These are phyloP conservation scores for Zoanthus sansibaricus DNA, from an alignment of 92 coral and sea anemone species.

Conservation along the genomic window DNA sequence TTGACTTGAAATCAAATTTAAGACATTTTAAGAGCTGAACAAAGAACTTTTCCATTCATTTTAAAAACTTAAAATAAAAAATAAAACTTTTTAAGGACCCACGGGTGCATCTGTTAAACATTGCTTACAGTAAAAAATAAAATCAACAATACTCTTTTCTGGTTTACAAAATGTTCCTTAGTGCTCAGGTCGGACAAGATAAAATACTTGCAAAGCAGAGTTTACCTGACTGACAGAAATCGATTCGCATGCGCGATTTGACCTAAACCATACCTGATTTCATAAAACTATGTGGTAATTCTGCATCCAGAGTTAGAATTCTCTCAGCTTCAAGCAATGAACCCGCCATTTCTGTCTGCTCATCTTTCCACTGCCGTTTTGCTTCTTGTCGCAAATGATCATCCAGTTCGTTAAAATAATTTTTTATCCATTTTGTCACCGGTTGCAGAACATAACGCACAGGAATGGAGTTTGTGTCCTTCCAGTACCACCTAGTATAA, in stretches of 20 bases:
- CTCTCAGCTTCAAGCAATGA: constrained; percentile 66
- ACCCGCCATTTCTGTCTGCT: constrained; percentile 51
- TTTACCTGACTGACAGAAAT: neutral
- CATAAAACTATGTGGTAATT: constrained; percentile 63
- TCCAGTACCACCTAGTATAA: constrained; percentile 73
- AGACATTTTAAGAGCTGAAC: too few relatives aligned
- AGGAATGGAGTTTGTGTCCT: constrained; percentile 79
- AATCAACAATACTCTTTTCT: too few relatives aligned
- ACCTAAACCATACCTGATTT: constrained; percentile 64
- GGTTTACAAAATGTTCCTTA: neutral
- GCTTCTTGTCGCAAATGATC: constrained; percentile 53
- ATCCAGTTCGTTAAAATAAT: constrained; percentile 57
- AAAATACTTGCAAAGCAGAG: too few relatives aligned
- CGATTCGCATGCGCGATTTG: neutral
- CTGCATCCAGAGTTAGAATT: constrained; percentile 42
- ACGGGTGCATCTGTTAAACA: too few relatives aligned
- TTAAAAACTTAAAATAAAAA: too few relatives aligned
- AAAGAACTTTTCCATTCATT: too few relatives aligned
- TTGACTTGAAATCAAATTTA: too few relatives aligned
- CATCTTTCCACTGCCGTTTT: constrained; percentile 67
- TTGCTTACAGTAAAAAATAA: too few relatives aligned
- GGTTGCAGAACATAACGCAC: constrained; percentile 79
- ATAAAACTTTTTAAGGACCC: too few relatives aligned
- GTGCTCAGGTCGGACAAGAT: neutral
- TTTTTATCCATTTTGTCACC: constrained; percentile 75